These are phyloP conservation scores for Trichogramma dendrolimi DNA, from an alignment of 2,888 invertebrate genomes.

Conservation along the genomic window DNA sequence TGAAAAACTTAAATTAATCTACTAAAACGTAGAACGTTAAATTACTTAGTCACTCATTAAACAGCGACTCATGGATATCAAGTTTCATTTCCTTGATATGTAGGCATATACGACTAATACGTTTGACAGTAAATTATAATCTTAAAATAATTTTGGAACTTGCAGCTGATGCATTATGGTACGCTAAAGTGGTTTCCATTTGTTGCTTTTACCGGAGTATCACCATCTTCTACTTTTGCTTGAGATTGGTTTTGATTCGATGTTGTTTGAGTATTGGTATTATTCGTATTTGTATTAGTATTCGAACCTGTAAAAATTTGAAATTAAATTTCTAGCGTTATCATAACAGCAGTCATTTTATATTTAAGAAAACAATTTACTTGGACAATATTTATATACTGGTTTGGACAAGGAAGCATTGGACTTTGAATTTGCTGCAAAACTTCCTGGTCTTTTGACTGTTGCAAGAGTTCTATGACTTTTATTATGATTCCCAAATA, in stretches of 20 bases:
- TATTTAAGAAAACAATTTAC: slow-evolving; percentile 31
- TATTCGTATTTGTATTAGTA: slow-evolving; percentile 11
- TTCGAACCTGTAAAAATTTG: background rate
- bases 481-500: slow-evolving; percentile 35
- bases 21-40: too few relatives aligned
- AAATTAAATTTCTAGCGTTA: background rate
- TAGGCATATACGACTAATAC: too few relatives aligned
- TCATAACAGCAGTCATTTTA: background rate
- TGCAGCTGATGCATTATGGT: too few relatives aligned
- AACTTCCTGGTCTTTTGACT: slow-evolving; percentile 54
- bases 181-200: too few relatives aligned
- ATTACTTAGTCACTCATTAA: too few relatives aligned
- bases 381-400: slow-evolving; percentile 65
- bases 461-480: slow-evolving; percentile 56
- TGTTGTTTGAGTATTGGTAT: background rate
- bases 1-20: too few relatives aligned
- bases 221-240: too few relatives aligned
- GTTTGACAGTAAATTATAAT: too few relatives aligned
- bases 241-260: slow-evolving; percentile 10
- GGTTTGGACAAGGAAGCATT: slow-evolving; percentile 74
- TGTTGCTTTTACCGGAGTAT: too few relatives aligned
- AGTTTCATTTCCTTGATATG: too few relatives aligned
- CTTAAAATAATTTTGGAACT: too few relatives aligned
- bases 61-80: too few relatives aligned
- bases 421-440: slow-evolving; percentile 59